These are phyloP conservation scores for Acestrorhynchus altus DNA, from an alignment of 2,797 vertebrate species.

Conservation along the genomic window DNA sequence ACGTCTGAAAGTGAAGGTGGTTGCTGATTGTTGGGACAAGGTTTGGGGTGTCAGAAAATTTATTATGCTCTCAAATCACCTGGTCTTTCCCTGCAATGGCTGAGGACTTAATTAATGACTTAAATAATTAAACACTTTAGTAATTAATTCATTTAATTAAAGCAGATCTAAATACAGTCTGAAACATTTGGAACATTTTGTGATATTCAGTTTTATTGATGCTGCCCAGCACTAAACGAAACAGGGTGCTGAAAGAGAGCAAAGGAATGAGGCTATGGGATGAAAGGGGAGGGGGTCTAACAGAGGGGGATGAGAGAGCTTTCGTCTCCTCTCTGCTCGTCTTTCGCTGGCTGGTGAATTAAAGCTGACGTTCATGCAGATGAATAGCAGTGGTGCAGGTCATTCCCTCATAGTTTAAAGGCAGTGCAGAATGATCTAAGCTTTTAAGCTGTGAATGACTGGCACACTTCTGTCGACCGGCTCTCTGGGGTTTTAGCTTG, in stretches of 20 bases:
- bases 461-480: neutral
- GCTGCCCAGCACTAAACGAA: neutral
- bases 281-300: neutral
- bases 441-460: constrained; percentile 3
- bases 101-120: no score
- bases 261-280: neutral
- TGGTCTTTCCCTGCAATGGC: no score
- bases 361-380: constrained; percentile 24
- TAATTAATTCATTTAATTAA: no score
- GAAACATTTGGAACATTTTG: no score
- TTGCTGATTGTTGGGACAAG: no score
- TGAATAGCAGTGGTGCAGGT: constrained; percentile 1
- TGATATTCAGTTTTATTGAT: neutral
- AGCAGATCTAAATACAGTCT: no score
- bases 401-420: constrained; percentile 7
- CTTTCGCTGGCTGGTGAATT: neutral
- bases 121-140: no score
- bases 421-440: constrained; percentile 2
- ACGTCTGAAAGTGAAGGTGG: no score
- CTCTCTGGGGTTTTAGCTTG: constrained; percentile 6
- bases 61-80: no score
- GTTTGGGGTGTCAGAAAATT: no score
- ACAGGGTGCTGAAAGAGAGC: neutral
- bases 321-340: constrained; percentile 8
- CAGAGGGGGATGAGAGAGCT: constrained; percentile 16